Percentiles rank a stretch among this genome's conserved stretches.
These are phyloP conservation scores for Loxodonta africana DNA, from an alignment of 2,113 vertebrate species.

Conservation along the genomic window DNA sequence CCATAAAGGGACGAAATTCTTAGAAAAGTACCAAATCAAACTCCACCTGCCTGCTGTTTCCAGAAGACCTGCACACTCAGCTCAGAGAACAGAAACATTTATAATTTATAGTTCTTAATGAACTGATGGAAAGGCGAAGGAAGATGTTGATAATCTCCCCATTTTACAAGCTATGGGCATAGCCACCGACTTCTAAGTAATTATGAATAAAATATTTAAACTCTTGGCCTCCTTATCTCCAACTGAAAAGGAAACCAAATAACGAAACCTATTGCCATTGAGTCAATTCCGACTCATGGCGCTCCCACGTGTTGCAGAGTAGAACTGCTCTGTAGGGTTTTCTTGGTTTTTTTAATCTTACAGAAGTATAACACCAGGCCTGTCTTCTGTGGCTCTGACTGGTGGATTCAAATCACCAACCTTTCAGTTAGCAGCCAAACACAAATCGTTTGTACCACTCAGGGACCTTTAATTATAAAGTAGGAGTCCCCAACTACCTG, in stretches of 20 bases:
- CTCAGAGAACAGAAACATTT: slow-evolving; percentile 50
- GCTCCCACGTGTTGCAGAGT: neutral
- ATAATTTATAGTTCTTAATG: slow-evolving; percentile 37
- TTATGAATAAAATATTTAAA: slow-evolving; percentile 40
- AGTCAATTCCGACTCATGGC: neutral
- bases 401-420: too few species aligned
- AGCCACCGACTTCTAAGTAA: neutral
- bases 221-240: neutral
- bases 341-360: neutral
- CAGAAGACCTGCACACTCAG: slow-evolving; percentile 59
- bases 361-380: neutral
- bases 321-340: neutral
- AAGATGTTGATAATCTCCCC: neutral
- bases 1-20: slow-evolving; percentile 63
- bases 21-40: slow-evolving; percentile 58
- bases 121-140: slow-evolving; percentile 40
- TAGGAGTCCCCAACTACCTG: neutral
- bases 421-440: too few species aligned
- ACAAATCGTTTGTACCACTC: too few species aligned
- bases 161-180: slow-evolving; percentile 15
- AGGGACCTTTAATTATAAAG: neutral
- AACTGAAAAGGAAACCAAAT: neutral
- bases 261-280: neutral
- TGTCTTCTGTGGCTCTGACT: neutral
- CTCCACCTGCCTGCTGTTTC: slow-evolving; percentile 55